Conservation (phyloP, 2,888 invertebrate species). For the Maniola hyperantus region DNA sequence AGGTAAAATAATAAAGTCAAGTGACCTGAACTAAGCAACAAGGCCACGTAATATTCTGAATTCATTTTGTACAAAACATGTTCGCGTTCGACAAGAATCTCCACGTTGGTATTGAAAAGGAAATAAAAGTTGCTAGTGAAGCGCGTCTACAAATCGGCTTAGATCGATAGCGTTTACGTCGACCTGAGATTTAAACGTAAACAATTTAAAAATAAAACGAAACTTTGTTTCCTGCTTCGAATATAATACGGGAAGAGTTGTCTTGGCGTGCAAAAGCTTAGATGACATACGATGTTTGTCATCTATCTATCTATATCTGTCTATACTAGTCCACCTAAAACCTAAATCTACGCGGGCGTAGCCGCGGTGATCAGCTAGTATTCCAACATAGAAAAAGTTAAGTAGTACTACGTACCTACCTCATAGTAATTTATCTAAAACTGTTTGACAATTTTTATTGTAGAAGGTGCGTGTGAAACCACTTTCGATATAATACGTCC, state of each 20-base stretch:
- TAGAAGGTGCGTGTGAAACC: too few relatives aligned
- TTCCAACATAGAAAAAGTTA: too few relatives aligned
- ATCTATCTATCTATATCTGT: too few relatives aligned
- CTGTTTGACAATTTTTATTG: too few relatives aligned
- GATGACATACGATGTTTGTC: not conserved
- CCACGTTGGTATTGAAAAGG: conserved; percentile 45
- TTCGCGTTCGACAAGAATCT: conserved; percentile 32
- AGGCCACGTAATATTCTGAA: conserved; percentile 26
- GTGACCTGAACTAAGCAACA: conserved; percentile 25
- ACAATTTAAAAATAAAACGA: conserved; percentile 22
- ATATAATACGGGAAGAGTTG: conserved; percentile 5
- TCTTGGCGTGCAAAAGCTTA: not conserved
- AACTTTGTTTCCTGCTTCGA: conserved; percentile 1
- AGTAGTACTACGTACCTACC: too few relatives aligned
- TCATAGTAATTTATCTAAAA: too few relatives aligned
- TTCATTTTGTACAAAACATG: conserved; percentile 36
- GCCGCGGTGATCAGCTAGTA: too few relatives aligned
- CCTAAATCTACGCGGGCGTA: too few relatives aligned
- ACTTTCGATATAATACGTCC: too few relatives aligned
- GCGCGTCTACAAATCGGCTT: conserved; percentile 50
- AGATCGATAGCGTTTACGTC: conserved; percentile 34
- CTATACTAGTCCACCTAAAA: too few relatives aligned
- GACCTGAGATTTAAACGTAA: conserved; percentile 23
- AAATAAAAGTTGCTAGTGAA: conserved; percentile 50
- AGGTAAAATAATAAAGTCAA: conserved; percentile 9